These are phyloP conservation scores for Labeo rohita DNA, from an alignment of 2,113 vertebrate genomes.

Conservation along the genomic window DNA sequence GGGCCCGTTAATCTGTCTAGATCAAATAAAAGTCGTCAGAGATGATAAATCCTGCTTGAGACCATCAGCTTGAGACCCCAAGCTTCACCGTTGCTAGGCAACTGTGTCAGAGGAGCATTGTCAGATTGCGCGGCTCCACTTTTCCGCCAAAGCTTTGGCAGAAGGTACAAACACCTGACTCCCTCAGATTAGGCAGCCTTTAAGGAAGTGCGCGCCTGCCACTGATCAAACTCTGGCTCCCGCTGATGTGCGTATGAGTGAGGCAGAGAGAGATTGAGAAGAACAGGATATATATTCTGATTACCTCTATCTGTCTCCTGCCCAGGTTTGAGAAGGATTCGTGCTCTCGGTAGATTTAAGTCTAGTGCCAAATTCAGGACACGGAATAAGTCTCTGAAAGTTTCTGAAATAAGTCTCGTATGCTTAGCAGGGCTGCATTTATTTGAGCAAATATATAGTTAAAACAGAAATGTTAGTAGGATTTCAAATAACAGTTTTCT, in stretches of 20 bases:
- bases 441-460: not conserved
- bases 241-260: not conserved
- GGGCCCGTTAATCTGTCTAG: constrained; percentile 82
- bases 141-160: constrained; percentile 67
- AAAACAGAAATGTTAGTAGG: not conserved
- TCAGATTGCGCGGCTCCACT: constrained; percentile 74
- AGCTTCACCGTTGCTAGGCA: constrained; percentile 85
- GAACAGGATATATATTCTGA: not conserved
- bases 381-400: not conserved
- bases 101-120: constrained; percentile 79
- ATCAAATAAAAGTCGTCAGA: constrained; percentile 79
- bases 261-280: not conserved
- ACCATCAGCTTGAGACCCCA: constrained; percentile 77
- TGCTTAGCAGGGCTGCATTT: not conserved
- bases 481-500: not conserved
- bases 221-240: constrained; percentile 24
- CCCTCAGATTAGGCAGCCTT: constrained; percentile 52
- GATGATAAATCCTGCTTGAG: constrained; percentile 73
- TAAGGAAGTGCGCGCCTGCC: constrained; percentile 36
- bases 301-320: constrained; percentile 9
- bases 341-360: not conserved
- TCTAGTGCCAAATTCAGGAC: constrained; percentile 8
- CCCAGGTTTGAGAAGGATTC: not conserved
- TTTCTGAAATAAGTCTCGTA: not conserved
- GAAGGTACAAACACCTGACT: constrained; percentile 64